Evolutionary conservation across 2,888 invertebrate genomes (phyloP), one percentile per base, ranked within the genome.

Genomic region (Panzeria rudis): DNA sequence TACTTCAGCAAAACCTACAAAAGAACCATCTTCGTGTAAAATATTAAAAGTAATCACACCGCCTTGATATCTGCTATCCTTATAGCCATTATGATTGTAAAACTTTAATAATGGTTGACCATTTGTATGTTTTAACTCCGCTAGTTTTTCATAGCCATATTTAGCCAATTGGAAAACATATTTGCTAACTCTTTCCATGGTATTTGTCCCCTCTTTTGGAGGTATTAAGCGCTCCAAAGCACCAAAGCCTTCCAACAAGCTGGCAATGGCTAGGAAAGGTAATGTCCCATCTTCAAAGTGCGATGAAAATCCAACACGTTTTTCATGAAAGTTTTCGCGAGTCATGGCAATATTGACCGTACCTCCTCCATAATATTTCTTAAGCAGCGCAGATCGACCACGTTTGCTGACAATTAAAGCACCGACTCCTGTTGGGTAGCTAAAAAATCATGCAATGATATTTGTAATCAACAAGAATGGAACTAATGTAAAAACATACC

Each of bases 211-310:
- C 2, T 93, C 90, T 6, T 61, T 84, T 1, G 86, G 56, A 68
- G 96, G 95, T 89, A 95, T 94, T 17, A 96, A 90, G 84, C 94
- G 93, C 76, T 95, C 93, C 76, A 98, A 90, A 6, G 95, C 94
- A 78, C 96, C 95, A 91, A 98, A 96, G 69, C 98, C 98, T 92
- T 97, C 95, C 86, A 95, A 94, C 6, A 99, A 91, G 1, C 97
- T 94, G 64, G 96, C 93, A 85, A 99, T 97, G 25, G 97, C 96
- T 59, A 98, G 93, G 92, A 97, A 99, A 17, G 98, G 94, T 17
- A 97, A 89, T 0, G 99, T 98, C 4, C 99, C 99, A 93, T 99
- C 98, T 94, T 99, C 99, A 93, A 98, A 98, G 87, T 97, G 96
- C 91, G 97, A 96, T 90, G 95, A 94, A 56, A 98, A 93, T 54